Conservation (phyloP, 1,140 invertebrate species). For the Andrena cerasifolii region DNA sequence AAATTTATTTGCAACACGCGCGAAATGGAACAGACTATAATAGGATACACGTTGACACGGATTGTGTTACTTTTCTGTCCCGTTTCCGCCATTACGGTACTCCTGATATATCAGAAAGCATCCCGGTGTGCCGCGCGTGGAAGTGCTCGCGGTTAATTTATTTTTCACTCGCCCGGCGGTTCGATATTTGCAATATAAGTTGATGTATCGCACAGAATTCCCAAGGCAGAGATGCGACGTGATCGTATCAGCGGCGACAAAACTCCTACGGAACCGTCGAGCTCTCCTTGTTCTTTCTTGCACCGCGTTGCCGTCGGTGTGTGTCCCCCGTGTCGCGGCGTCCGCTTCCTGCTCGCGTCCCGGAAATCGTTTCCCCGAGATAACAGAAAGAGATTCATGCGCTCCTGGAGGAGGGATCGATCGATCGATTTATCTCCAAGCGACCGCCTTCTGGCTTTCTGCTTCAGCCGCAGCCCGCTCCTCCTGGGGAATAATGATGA, state of each 20-base stretch:
- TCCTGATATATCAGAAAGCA: too few species aligned
- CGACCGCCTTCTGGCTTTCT: neutral
- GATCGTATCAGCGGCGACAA: conserved; percentile 15
- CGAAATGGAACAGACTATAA: too few species aligned
- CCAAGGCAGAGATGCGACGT: neutral
- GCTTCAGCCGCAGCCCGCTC: neutral
- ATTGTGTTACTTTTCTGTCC: too few species aligned
- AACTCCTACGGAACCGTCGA: neutral
- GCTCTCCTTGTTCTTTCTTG: neutral
- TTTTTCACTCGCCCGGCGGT: conserved; percentile 14
- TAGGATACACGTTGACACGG: too few species aligned
- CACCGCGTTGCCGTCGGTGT: too few species aligned
- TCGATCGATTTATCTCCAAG: neutral
- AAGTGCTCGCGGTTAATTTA: conserved; percentile 10
- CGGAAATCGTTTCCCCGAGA: conserved; percentile 21
- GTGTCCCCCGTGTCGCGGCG: neutral
- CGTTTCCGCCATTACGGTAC: too few species aligned
- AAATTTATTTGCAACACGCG: too few species aligned
- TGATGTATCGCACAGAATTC: conserved; percentile 25
- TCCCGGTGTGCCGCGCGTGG: too few species aligned
- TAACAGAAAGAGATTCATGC: conserved; percentile 19
- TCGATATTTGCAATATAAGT: conserved; percentile 45
- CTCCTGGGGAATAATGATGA: neutral
- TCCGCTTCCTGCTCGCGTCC: conserved; percentile 4
- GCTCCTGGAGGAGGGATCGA: neutral